Evolutionary conservation across 2,888 invertebrate species (phyloP), one percentile per base, ranked within the genome.

Genomic region (Amphipoea oculea): DNA sequence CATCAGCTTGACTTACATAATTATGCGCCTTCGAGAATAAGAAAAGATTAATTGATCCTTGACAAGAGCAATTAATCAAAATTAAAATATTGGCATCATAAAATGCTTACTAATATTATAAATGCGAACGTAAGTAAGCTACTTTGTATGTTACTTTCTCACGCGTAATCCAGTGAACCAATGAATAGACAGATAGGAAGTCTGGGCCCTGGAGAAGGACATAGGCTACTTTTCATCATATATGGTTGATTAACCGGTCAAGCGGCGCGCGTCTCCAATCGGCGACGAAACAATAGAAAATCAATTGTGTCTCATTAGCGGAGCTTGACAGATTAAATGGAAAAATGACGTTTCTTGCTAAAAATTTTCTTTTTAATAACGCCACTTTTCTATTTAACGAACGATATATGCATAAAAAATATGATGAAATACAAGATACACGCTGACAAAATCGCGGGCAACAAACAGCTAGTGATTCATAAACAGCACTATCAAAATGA

Each of bases 1-100:
- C 42, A 60, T 66, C 48, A 23, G 42, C 40, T 62, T 48, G 40
- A 17, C 79, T 78, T 57, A 36, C 9, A 36, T 69, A 70, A 23
- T 23, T 36, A 29, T 23, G 0, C 23, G 36, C 9, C 23, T 23
- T 54, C 23, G 23, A 23, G 14, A 36, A 51, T 23, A 36, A 23
- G 1, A 60, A 17, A 62, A 23, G 1, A 60, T 40, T 29, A 29
- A 29, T n/a, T 9, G 1, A 9, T 40, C 23, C 9, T 3, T 9
- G 14, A 71, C 17, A 71, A n/a, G 36, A 60, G 9, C 9, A 6
- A n/a, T 9, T n/a, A 40, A 63, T 6, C 23, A 17, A 51, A 9
- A 54, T 9, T 6, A 36, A 71, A 71, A 48, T 51, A 17, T 51
- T 42, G 17, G 14, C 0, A 29, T 14, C 14, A 40, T 51, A 36